Evolutionary conservation across 2,888 invertebrate species (phyloP), one percentile per base, ranked within the genome.

Genomic region (Thalpophila matura): DNA sequence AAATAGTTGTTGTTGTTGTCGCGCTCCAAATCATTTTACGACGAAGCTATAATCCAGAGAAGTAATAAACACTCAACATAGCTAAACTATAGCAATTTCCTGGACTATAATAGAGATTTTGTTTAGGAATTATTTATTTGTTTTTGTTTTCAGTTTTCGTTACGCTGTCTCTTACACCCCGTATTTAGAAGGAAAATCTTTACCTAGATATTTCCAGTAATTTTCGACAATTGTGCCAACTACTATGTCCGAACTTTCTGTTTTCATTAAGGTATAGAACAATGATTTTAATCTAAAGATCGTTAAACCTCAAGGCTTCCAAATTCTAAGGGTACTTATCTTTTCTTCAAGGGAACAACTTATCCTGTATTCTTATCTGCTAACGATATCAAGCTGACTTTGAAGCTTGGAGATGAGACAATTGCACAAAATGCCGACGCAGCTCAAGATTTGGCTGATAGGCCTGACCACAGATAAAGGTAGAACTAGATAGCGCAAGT

Each of bases 351-450:
- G 51, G 26, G 7, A 29, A n/a, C 31, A 50, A 37, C 70, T 70
- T 55, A 55, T 51, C 33, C 47, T 10, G 12, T 27, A 20, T n/a
- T 38, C n/a, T 74, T 74, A 70, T 70, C 75, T 37, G 18, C 24
- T 31, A 61, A 69, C 26, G 45, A 37, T 69, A 69, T 70, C 63
- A 55, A 31, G 62, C 62, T 61, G 63, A 69, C 37, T 61, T 60
- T 10, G 27, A 16, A 14, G n/a, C 22, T 2, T 27, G 18, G 38
- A 37, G 26, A 43, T 35, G 29, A 51, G 33, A 55, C 35, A 38
- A 61, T 62, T 50, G 27, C 29, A 47, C 33, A 51, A 31, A 68
- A 60, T 43, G 27, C 27, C 38, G 26, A 61, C 37, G 10, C n/a
- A 45, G 22, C 20, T 38, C 24, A 47, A 47, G 55, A 74, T 56